Evolutionary conservation across 1,140 invertebrate genomes (phyloP), one percentile per base, ranked within the genome.

Genomic region (Habropoda laboriosa): DNA sequence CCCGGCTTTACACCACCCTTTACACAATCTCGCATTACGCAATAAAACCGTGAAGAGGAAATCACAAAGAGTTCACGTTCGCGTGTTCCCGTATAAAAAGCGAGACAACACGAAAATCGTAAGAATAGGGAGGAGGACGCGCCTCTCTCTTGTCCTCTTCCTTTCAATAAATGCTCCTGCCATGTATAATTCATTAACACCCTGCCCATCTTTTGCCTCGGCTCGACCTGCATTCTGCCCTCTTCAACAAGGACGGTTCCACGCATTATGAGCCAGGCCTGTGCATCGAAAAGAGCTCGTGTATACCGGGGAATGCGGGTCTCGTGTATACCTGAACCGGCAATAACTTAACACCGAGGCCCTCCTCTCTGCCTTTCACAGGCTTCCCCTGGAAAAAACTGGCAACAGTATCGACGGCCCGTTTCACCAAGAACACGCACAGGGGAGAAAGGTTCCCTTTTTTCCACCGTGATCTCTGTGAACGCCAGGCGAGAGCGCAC

Each of bases 301-400:
- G 10, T 42, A 16, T 18, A n/a, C 3, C 3, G 16, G 45, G n/a
- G 55, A 60, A 47, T 60, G 38, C 42, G 57, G 47, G 57, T 38
- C 30, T 40, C n/a, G 40, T n/a, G 35, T 64, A 63, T 75, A 75
- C 60, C 72, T 75, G 60, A 61, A 40, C 45, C 58, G 35, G 45
- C 71, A 53, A 74, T 74, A 74, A 74, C 32, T 74, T 53, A 53
- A 75, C 49, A 66, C 49, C 60, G 38, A 8, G 12, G 5, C 6
- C 6, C 57, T 7, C n/a, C 12, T 16, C 1, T 12, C 21, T 5
- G 13, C 57, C 73, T 75, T 75, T 75, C 61, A 32, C 12, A 45
- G 32, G 16, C 38, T 42, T 24, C 58, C 45, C n/a, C 35, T 24
- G 38, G 38, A 55, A 55, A n/a, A 64, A 66, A 45, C 35, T 66